Conservation (phyloP, 2,113 vertebrate species). For the Entomyzon cyanotis region DNA sequence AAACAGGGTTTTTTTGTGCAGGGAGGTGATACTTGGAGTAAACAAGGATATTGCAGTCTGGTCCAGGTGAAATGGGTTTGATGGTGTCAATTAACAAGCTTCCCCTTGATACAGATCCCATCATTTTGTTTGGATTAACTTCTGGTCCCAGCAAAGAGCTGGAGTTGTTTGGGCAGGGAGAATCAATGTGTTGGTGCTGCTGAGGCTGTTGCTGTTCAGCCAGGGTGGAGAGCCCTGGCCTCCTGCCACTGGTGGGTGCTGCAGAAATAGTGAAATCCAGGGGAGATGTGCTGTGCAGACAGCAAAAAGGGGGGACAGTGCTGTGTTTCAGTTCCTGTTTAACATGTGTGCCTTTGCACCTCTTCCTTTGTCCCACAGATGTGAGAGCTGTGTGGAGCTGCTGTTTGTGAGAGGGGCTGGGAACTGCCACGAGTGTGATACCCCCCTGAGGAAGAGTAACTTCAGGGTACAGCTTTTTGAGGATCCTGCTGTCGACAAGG, state of each 20-base stretch:
- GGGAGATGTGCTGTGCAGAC: neutral
- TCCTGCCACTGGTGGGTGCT: neutral
- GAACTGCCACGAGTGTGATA: conserved; percentile 93
- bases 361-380: conserved; percentile 70
- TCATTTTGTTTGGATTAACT: neutral
- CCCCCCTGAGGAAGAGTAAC: conserved; percentile 92
- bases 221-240: neutral
- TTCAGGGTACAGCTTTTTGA: conserved; percentile 97
- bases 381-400: conserved; percentile 97
- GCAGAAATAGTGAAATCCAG: neutral
- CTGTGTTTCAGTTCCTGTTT: neutral
- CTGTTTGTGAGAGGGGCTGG: conserved; percentile 95
- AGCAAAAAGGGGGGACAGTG: neutral
- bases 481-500: conserved; percentile 94
- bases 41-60: neutral
- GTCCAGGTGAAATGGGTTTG: neutral
- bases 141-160: neutral
- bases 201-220: neutral
- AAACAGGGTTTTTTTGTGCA: neutral
- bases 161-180: neutral
- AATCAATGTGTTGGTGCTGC: neutral
- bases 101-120: neutral
- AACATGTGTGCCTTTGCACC: neutral
- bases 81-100: neutral
- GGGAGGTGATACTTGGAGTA: neutral